phyloP scores from a whole-genome alignment of 2,888 invertebrate species.

The Gymnocheta viridis region DNA sequence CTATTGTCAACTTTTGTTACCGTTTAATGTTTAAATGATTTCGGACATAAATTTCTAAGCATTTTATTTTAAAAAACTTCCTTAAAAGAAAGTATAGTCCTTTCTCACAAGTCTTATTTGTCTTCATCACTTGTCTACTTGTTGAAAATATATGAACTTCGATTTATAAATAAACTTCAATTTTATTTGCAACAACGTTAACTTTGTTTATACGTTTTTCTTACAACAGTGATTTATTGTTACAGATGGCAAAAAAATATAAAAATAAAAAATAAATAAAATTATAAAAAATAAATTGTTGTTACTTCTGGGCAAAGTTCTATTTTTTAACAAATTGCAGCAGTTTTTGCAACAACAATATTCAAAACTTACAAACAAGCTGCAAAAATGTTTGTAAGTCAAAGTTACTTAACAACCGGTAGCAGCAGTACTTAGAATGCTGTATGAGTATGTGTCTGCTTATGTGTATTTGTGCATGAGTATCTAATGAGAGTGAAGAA shows the following conservation, averaged over 20 bases:
- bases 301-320: slow-evolving; percentile 20
- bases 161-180: slow-evolving; percentile 68
- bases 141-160: slow-evolving; percentile 65
- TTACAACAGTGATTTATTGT: slow-evolving; percentile 64
- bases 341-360: slow-evolving; percentile 35
- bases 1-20: not conserved
- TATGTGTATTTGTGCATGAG: too few species aligned
- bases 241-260: slow-evolving; percentile 22
- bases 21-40: not conserved
- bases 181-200: slow-evolving; percentile 58
- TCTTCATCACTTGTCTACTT: slow-evolving; percentile 66
- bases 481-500: not conserved
- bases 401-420: slow-evolving; percentile 35
- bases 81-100: not conserved
- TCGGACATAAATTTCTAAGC: not conserved
- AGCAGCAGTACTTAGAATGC: not conserved
- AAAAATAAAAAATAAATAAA: not conserved
- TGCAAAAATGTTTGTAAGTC: slow-evolving; percentile 2
- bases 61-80: too few species aligned
- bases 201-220: slow-evolving; percentile 8
- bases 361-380: not conserved
- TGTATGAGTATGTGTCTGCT: not conserved
- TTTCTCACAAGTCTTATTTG: slow-evolving; percentile 55
- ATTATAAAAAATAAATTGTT: slow-evolving; percentile 9
- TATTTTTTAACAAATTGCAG: slow-evolving; percentile 52